These are phyloP conservation scores for Phenganax marumi DNA, from an alignment of 92 coral and sea anemone species.

Conservation along the genomic window DNA sequence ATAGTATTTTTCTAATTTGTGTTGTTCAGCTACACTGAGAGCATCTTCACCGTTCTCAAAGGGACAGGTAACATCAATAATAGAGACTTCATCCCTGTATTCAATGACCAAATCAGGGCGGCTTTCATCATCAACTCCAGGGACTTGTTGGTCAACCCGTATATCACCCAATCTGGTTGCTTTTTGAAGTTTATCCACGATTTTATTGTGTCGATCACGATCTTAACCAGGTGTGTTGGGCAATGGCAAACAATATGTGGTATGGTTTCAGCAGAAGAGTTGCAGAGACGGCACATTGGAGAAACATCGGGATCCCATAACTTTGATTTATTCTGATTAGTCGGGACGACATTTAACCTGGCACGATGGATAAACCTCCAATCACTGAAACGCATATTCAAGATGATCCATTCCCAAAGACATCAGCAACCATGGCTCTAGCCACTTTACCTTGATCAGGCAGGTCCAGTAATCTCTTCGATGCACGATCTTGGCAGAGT, in stretches of 20 bases:
- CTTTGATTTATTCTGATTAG: background rate
- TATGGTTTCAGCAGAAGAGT: background rate
- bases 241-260: slow-evolving; percentile 1
- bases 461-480: background rate
- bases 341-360: background rate
- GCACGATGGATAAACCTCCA: slow-evolving; percentile 21
- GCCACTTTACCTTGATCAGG: slow-evolving; percentile 14
- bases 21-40: background rate
- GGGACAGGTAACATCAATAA: slow-evolving; percentile 10
- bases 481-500: background rate
- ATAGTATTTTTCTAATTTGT: background rate
- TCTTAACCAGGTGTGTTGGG: background rate
- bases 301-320: background rate
- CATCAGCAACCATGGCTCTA: background rate
- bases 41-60: slow-evolving; percentile 19
- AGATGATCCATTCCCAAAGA: background rate
- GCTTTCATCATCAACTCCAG: background rate
- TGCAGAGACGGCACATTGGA: slow-evolving; percentile 1
- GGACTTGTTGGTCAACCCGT: background rate
- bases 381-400: slow-evolving; percentile 3
- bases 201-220: background rate
- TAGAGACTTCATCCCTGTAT: background rate
- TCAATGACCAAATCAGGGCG: slow-evolving; percentile 10
- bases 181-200: background rate
- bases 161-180: background rate